Conservation (phyloP, 2,888 invertebrate species). For the Lacanobia wlatinum region DNA sequence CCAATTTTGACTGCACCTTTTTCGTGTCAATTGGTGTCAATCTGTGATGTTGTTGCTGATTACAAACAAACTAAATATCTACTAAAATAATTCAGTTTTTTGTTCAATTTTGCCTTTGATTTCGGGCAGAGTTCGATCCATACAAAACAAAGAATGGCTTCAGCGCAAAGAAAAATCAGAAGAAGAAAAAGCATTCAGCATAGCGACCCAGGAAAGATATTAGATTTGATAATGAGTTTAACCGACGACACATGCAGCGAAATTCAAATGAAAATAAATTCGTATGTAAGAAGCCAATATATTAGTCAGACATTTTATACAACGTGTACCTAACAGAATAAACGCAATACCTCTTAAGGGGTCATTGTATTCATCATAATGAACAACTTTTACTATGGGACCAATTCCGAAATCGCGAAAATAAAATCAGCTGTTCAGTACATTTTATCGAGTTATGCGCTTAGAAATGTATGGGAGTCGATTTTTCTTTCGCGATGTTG, state of each 20-base stretch:
- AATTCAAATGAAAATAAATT: constrained; percentile 91
- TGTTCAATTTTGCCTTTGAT: background rate
- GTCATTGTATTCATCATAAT: too few species aligned
- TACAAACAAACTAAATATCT: background rate
- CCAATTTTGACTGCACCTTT: constrained; percentile 20
- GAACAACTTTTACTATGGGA: too few species aligned
- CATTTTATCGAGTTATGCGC: too few species aligned
- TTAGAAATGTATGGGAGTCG: too few species aligned
- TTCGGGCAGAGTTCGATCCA: background rate
- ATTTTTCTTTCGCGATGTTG: too few species aligned
- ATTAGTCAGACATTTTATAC: background rate
- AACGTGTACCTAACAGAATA: too few species aligned
- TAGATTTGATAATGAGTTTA: constrained; percentile 89
- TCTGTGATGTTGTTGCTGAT: background rate
- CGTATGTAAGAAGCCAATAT: constrained; percentile 86
- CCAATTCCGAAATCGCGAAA: too few species aligned
- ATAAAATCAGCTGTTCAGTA: too few species aligned
- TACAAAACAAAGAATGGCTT: constrained; percentile 30
- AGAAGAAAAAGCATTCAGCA: constrained; percentile 82
- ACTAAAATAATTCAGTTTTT: background rate
- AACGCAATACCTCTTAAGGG: too few species aligned
- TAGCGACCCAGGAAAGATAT: constrained; percentile 90
- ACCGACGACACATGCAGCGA: constrained; percentile 85
- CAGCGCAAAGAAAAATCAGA: constrained; percentile 63
- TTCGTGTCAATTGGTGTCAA: constrained; percentile 23